phyloP scores from a whole-genome alignment of 2,888 invertebrate genomes.

The Tubiluchus corallicola region DNA sequence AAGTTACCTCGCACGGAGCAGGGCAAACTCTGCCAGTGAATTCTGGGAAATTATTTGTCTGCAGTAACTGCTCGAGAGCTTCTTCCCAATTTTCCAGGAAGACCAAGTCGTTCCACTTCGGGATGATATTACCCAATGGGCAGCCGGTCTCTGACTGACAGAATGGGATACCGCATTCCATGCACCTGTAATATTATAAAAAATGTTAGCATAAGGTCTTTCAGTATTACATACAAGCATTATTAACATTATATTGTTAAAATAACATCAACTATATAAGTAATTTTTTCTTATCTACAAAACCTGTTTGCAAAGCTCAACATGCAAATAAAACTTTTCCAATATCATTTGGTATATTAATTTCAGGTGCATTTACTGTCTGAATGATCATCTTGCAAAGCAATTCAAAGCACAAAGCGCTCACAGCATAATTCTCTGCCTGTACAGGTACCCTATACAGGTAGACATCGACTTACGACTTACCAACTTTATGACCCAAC shows the following conservation, averaged over 20 bases:
- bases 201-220: too few species aligned
- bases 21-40: slow-evolving; percentile 56
- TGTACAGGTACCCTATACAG: too few species aligned
- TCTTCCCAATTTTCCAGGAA: slow-evolving; percentile 72
- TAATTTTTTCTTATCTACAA: slow-evolving; percentile 9
- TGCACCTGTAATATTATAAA: slow-evolving; percentile 39
- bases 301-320: too few species aligned
- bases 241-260: neutral
- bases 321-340: too few species aligned
- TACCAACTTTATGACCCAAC: too few species aligned
- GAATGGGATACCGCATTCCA: slow-evolving; percentile 99
- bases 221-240: neutral
- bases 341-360: too few species aligned
- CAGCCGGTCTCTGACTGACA: slow-evolving; percentile 89
- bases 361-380: too few species aligned
- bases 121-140: slow-evolving; percentile 93
- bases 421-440: too few species aligned
- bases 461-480: too few species aligned
- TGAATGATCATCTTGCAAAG: too few species aligned
- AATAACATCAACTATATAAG: neutral
- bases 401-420: too few species aligned
- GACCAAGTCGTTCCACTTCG: slow-evolving; percentile 97
- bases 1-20: slow-evolving; percentile 69
- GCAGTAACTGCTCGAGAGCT: slow-evolving; percentile 73
- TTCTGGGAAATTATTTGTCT: slow-evolving; percentile 91